phyloP scores from a whole-genome alignment of 1,140 invertebrate genomes.

The Penaeus chinensis region DNA sequence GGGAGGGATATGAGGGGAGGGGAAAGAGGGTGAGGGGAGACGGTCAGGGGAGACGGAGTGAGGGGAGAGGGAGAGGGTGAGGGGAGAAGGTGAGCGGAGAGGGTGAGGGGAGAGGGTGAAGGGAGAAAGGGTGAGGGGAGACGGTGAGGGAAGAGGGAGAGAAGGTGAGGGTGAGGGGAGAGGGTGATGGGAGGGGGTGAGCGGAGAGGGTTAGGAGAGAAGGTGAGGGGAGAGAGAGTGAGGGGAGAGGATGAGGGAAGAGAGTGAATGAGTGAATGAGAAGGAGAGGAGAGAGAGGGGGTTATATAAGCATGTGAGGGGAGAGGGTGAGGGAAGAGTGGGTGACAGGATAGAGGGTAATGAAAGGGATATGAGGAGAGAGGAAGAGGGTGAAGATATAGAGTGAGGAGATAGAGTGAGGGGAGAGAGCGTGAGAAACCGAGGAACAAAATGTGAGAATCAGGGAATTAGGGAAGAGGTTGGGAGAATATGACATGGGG shows the following conservation, averaged over 20 bases:
- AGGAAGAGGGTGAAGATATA: neutral
- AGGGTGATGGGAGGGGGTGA: too few species aligned
- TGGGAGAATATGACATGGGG: neutral
- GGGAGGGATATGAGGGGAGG: neutral
- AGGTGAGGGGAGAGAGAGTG: neutral
- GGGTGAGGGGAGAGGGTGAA: too few species aligned
- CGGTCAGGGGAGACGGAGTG: neutral
- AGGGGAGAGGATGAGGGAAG: slow-evolving; percentile 3
- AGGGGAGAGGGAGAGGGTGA: neutral
- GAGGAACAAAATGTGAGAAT: too few species aligned
- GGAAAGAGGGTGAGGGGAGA: neutral
- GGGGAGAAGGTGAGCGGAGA: neutral
- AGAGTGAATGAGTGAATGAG: neutral
- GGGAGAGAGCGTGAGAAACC: too few species aligned
- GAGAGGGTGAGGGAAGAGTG: neutral
- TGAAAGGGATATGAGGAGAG: neutral
- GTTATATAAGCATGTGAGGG: slow-evolving; percentile 10
- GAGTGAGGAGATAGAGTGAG: too few species aligned
- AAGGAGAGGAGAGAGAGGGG: neutral
- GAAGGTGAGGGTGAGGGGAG: too few species aligned
- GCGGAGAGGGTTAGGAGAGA: neutral
- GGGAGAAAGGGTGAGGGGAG: too few species aligned
- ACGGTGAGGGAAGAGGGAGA: too few species aligned
- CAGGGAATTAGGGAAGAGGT: too few species aligned
- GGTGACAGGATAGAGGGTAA: neutral